Evolutionary conservation across 2,113 vertebrate genomes (phyloP).

Genomic region (Pelusios castaneus): DNA sequence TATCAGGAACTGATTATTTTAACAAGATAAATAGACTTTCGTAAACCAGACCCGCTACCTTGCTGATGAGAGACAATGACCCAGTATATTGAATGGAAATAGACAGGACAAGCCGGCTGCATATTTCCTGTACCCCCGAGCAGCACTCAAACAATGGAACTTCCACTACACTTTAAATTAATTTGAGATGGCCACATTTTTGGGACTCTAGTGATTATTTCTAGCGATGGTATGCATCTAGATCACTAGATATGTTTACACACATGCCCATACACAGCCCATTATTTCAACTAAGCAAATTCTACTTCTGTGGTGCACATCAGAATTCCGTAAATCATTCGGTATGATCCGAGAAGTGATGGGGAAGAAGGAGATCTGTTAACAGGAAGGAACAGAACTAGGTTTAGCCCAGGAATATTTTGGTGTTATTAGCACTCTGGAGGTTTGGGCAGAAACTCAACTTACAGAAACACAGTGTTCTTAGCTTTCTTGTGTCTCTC

Average conservation of each 20-base stretch:
- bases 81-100: background rate
- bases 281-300: background rate
- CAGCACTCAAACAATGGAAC: background rate
- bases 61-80: background rate
- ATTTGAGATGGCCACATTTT: fast-evolving
- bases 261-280: background rate
- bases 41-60: background rate
- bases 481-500: background rate
- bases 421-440: background rate
- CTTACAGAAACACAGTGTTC: background rate
- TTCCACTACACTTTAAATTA: background rate
- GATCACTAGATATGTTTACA: background rate
- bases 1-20: background rate
- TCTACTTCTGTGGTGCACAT: background rate
- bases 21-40: background rate
- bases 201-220: background rate
- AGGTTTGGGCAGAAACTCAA: background rate
- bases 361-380: background rate
- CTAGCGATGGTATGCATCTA: background rate
- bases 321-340: background rate
- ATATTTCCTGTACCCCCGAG: background rate
- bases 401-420: background rate
- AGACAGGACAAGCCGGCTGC: background rate
- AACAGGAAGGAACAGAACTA: background rate
- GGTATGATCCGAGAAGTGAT: background rate